Conservation (phyloP, 2,797 vertebrate genomes). For the Clarias fuscus region DNA sequence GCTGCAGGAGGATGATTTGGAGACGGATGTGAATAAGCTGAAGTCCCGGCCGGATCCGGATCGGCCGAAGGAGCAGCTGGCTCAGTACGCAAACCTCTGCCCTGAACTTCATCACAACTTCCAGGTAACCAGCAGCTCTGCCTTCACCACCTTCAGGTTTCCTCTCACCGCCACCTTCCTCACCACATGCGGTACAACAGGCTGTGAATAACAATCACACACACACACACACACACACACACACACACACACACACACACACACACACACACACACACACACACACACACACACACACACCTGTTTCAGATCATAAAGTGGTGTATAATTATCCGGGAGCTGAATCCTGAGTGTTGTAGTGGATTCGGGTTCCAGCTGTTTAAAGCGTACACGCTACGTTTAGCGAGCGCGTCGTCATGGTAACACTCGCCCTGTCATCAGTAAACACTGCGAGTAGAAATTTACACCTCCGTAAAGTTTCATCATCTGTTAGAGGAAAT, state of each 20-base stretch:
- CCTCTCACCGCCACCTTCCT: not conserved
- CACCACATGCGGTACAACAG: not conserved
- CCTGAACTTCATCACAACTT: constrained; percentile 72
- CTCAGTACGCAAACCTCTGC: constrained; percentile 74
- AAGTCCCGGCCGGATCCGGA: constrained; percentile 68
- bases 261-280: not conserved
- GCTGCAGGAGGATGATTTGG: constrained; percentile 81
- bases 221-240: not conserved
- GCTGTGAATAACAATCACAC: not conserved
- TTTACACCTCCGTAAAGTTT: not conserved
- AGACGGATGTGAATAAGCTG: constrained; percentile 78
- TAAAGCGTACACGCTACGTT: not conserved
- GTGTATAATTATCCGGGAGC: not conserved
- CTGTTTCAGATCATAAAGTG: not conserved
- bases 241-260: not conserved
- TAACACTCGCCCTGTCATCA: not conserved
- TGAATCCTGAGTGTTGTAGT: not conserved
- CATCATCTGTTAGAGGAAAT: not conserved
- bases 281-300: constrained; percentile 13
- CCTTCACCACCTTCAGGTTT: not conserved
- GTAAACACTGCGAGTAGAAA: not conserved
- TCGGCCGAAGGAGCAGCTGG: constrained; percentile 70
- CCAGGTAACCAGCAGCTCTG: constrained; percentile 65
- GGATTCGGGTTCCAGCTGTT: not conserved
- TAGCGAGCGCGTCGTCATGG: not conserved